Base-by-base conservation (phyloP, 2,888 invertebrate species). In the Athripsodes cinereus region DNA sequence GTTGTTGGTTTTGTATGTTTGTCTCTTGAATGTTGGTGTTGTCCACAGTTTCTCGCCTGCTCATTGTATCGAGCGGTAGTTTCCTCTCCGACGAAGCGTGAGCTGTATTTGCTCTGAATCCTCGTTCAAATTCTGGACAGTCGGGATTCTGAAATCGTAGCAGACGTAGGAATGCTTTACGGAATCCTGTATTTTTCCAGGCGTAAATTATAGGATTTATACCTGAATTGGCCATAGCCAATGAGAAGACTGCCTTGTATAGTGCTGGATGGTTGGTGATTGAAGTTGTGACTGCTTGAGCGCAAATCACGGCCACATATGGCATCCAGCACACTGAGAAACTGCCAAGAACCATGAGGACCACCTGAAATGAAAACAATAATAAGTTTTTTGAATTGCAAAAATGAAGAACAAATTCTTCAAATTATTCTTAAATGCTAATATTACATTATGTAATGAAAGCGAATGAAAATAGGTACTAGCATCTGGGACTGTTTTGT, bases 261-360 rank as follows among this genome's bases (percentile, higher is more conserved):
- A 82, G 72, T 3, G 44, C 40, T 63, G 81, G 75, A 68, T 78
- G 79, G 68, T 79, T 75, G 55, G 78, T 72, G 62, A 78, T 72
- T 65, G 76, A 72, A 46, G 79, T 69, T 18, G 80, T 75, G 60
- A 82, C 75, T 51, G 84, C 79, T 68, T 84, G 83, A 6, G 81
- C 79, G 65, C 84, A 83, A 2, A 82, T 82, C 54, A 88, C 83
- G 52, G 85, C 79, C 66, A 89, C 84, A 71, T 87, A 90, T 16
- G 90, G 90, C 68, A 90, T 78, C 90, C 90, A 91, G 70, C 89
- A 90, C 61, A 90, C 75, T 0, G 90, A 85, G 69, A 90, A 91
- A 62, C 88, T 88, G 21, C 90, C 90, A 68, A 90, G 78, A 19
- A 90, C 87, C 64, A 88, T 75, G 13, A 90, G 76, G 58, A 90